A percentile compares a stretch with the other conserved stretches of the same genome.
Evolutionary conservation across 2,797 vertebrate species (phyloP).

Genomic region (Apodemus agrarius): DNA sequence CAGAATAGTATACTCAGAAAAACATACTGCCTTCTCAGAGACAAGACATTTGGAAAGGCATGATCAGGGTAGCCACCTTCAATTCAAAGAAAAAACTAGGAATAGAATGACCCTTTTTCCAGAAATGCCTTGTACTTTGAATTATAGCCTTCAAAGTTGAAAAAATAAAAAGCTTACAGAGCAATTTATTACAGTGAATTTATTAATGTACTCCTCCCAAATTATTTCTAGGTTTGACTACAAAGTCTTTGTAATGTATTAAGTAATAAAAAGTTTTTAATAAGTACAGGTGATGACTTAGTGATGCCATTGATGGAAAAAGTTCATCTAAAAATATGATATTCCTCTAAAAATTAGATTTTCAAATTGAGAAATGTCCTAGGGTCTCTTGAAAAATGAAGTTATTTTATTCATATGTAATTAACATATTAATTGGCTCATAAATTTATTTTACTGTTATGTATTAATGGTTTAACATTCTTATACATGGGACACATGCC

Average conservation of each 20-base stretch:
- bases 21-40: rapidly evolving
- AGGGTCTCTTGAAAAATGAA: not conserved
- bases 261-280: not conserved
- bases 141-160: not conserved
- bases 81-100: not conserved
- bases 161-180: not conserved
- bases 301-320: not conserved
- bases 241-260: not conserved
- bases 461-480: not conserved
- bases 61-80: not conserved
- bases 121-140: not conserved
- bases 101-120: too few species aligned
- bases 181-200: rapidly evolving
- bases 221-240: not conserved
- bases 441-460: not conserved
- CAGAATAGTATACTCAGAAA: not conserved
- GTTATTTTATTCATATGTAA: not conserved
- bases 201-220: not conserved
- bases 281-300: not conserved
- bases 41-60: not conserved
- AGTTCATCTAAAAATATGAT: not conserved
- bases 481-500: not conserved
- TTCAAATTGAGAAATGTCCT: not conserved
- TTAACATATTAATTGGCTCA: not conserved
- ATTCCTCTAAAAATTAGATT: not conserved